Base-by-base conservation (phyloP, 2,113 vertebrate genomes). In the Asarcornis scutulata region DNA sequence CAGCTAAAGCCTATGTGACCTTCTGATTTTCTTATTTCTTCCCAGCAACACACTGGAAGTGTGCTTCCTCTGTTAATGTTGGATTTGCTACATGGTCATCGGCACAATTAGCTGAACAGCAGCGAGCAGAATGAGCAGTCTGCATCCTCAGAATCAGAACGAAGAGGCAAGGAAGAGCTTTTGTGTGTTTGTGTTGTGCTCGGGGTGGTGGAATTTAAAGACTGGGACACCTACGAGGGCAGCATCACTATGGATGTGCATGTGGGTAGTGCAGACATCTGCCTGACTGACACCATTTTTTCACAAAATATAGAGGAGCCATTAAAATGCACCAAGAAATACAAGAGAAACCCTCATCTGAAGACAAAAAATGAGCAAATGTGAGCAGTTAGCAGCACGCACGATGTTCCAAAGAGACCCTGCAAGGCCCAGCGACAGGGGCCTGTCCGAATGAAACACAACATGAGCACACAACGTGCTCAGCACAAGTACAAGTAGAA, bases 21-120 rank as follows among this genome's bases (percentile, higher is more conserved):
- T 94, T 77, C 66, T 50, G 10, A 66, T 77, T 80, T 78, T 29
- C 64, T 71, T n/a, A 60, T 52, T 91, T 83, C 53, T 40, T 86
- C 79, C 21, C 73, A 94, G 83, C 40, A 90, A 83, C 56, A 64
- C 56, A 64, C 20, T 8, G 48, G 25, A 92, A 55, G n/a, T 11
- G 60, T 21, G 23, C 40, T 89, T 62, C 75, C 53, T 89, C 53
- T 21, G 2, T 38, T 75, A n/a, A n/a, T 17, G 11, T 25, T 87
- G 48, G 71, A 78, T 76, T 75, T 82, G 77, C 66, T 87, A 44
- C 31, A n/a, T 5, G 27, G 86, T 13, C 66, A 85, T 34, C 26
- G 60, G 26, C 18, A 80, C 50, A 26, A 86, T 22, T 58, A 69
- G 59, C 38, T 66, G 44, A 84, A 31, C 50, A 59, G 50, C 0